Percentiles rank a stretch among this genome's conserved stretches.
phyloP scores from a whole-genome alignment of 2,888 invertebrate species.

The Cremastinae sp. region DNA sequence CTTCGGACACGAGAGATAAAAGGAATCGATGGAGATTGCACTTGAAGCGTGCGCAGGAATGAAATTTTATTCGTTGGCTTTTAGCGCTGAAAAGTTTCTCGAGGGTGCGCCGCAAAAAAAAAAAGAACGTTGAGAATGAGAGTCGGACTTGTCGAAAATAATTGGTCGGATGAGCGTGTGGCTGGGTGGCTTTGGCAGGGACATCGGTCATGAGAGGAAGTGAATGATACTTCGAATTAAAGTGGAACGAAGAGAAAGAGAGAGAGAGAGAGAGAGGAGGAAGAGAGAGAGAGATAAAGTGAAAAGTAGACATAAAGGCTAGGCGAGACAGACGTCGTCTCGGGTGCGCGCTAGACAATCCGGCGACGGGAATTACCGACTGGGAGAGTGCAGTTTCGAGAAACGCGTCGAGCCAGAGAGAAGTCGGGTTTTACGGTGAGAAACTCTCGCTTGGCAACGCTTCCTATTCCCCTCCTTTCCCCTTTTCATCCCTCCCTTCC shows the following conservation, averaged over 20 bases:
- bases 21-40: too few relatives aligned
- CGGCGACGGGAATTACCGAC: slow-evolving; percentile 70
- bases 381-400: slow-evolving; percentile 28
- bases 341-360: slow-evolving; percentile 66
- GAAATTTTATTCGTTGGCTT: too few relatives aligned
- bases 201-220: too few relatives aligned
- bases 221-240: neutral
- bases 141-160: too few relatives aligned
- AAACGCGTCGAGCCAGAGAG: slow-evolving; percentile 39
- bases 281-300: too few relatives aligned
- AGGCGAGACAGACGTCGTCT: slow-evolving; percentile 52
- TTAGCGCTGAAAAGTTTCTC: too few relatives aligned
- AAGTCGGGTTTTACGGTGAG: slow-evolving; percentile 43
- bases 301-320: slow-evolving; percentile 53
- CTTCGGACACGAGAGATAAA: too few relatives aligned
- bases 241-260: neutral
- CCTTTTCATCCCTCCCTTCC: neutral
- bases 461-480: neutral
- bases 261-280: slow-evolving; percentile 24
- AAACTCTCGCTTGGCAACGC: slow-evolving; percentile 38
- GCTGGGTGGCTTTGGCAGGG: too few relatives aligned
- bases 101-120: too few relatives aligned
- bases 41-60: too few relatives aligned
- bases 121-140: too few relatives aligned
- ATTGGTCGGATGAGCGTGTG: too few relatives aligned